Base-by-base conservation (phyloP, 2,888 invertebrate species). In the Macaria liturata region DNA sequence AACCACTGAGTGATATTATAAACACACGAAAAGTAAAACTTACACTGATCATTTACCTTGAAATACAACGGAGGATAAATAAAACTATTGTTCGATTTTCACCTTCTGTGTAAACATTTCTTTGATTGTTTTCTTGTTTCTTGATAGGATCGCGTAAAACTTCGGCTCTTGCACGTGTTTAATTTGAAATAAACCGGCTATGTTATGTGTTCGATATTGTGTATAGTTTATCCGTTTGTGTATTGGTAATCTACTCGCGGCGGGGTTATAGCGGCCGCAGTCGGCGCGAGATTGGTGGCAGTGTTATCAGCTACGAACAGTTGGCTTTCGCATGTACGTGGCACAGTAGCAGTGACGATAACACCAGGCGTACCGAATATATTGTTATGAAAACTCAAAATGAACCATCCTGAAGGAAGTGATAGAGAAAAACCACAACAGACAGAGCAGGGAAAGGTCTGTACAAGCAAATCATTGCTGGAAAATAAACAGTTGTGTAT, bases 281-380 rank as follows among this genome's bases (percentile, higher is more conserved):
- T 44, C 51, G 43, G 47, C 39, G 34, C 69, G 73, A 68, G 71
- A 72, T 74, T 65, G 72, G 69, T 64, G 62, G 63, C 59, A 64
- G 71, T 75, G 80, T 86, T 88, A 88, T 87, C 86, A 83, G 69
- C 65, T 69, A 69, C 75, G 70, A 73, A 70, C 76, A 77, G 78
- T 82, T 76, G 78, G 79, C 78, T 71, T 72, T 78, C 65, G 72
- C 66, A 54, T 31, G 76, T 86, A 90, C 90, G 90, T 90, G 91
- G 91, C 89, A 75, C 73, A 86, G 89, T 88, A 87, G 88, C 87
- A 74, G 73, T 88, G 82, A 84, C 81, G 80, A 76, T 64, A 65
- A 49, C 54, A 51, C 47, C 9, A 31, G 34, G 7, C 34, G 34
- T 37, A 20, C 42, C 5, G 31, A 52, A 42, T 42, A 46, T 8